Evolutionary conservation across 2,797 vertebrate genomes (phyloP).

Genomic region (Pitangus sulphuratus): DNA sequence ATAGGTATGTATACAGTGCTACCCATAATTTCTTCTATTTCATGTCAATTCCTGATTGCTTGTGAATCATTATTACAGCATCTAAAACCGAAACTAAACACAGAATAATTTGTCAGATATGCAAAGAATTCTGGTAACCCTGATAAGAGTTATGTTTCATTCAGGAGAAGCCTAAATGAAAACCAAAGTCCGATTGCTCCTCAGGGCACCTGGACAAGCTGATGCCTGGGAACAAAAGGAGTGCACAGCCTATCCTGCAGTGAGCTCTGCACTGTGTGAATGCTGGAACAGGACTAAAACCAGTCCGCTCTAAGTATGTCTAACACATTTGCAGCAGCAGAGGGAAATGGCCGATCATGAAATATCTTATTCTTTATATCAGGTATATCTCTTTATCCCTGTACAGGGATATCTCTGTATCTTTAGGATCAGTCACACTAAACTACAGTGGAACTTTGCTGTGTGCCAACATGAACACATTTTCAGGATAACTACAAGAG

Average conservation of each 20-base stretch:
- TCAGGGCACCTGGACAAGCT: not conserved
- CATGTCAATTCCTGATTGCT: not conserved
- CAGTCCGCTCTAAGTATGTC: not conserved
- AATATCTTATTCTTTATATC: not conserved
- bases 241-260: fast-evolving
- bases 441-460: not conserved
- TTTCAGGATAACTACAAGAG: slow-evolving; percentile 1
- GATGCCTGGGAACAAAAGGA: not conserved
- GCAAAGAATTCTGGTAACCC: not conserved
- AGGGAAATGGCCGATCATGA: fast-evolving
- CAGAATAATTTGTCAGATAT: not conserved
- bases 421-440: not conserved
- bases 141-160: not conserved
- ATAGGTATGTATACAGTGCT: fast-evolving
- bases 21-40: not conserved
- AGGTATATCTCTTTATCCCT: not conserved
- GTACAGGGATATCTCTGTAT: not conserved
- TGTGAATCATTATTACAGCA: not conserved
- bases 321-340: not conserved
- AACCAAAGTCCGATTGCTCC: not conserved
- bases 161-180: not conserved
- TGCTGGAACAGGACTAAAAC: not conserved
- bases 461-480: not conserved
- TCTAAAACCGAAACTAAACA: not conserved
- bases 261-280: not conserved